Evolutionary conservation across 2,797 vertebrate genomes (phyloP).

Genomic region (Carapus acus): DNA sequence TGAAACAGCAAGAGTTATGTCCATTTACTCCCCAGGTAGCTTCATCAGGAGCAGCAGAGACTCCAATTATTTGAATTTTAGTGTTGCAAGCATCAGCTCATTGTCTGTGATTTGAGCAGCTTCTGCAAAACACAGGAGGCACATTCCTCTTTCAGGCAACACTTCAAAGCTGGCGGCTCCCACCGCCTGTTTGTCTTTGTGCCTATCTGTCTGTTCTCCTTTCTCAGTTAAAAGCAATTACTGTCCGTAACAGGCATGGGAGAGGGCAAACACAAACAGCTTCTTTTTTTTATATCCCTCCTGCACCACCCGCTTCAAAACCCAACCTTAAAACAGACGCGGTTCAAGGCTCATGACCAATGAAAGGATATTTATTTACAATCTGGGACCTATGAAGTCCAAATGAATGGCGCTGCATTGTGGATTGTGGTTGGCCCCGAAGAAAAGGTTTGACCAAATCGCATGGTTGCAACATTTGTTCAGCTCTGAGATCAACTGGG

Average conservation of each 20-base stretch:
- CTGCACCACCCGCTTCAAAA: slow-evolving; percentile 31
- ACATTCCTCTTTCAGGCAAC: slow-evolving; percentile 25
- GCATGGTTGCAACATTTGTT: slow-evolving; percentile 61
- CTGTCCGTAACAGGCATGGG: slow-evolving; percentile 8
- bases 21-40: too few relatives aligned
- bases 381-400: slow-evolving; percentile 35
- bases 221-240: slow-evolving; percentile 5
- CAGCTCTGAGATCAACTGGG: slow-evolving; percentile 55
- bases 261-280: slow-evolving; percentile 26
- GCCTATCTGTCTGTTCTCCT: not conserved
- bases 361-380: slow-evolving; percentile 39
- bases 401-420: slow-evolving; percentile 34
- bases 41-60: not conserved
- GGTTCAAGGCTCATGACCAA: slow-evolving; percentile 20
- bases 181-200: not conserved
- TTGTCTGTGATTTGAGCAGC: slow-evolving; percentile 45
- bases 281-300: too few relatives aligned
- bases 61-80: slow-evolving; percentile 60
- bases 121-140: slow-evolving; percentile 64
- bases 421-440: slow-evolving; percentile 27
- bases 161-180: slow-evolving; percentile 2
- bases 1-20: too few relatives aligned
- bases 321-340: slow-evolving; percentile 31
- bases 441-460: slow-evolving; percentile 46
- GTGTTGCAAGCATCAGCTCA: slow-evolving; percentile 46